Evolutionary conservation across 1,140 invertebrate species (phyloP), one percentile per base, ranked within the genome.

Genomic region (Adelges cooleyi): DNA sequence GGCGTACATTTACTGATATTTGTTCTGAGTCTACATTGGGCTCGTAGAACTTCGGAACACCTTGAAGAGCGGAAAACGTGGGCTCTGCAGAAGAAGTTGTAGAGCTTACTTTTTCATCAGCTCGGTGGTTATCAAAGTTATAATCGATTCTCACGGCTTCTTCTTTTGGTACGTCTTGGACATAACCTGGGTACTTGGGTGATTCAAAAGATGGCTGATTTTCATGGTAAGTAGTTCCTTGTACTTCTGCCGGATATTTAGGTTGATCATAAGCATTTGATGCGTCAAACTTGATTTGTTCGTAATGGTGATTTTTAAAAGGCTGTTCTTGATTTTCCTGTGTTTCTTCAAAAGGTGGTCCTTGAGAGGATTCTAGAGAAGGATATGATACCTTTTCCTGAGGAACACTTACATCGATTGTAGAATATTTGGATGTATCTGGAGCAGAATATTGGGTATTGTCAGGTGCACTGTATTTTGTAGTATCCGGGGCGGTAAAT

Each of bases 31-130:
- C 10, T 27, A 42, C n/a, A 68, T 46, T 29, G 6, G 62, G 36
- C 15, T 65, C 50, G 15, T 69, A 66, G 9, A 53, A 54, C 11
- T 67, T 69, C n/a, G 67, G 68, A 18, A 67, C 46, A 22, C 68
- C 68, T 25, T 69, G 66, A 9, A 69, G 27, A n/a, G 68, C 68
- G 22, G 68, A 65, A 36, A 53, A 69, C 8, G 68, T 49, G 5
- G 68, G 68, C 23, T 69, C 66, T 17, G 42, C 17, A 1, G 54
- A 44, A 11, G 54, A 20, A 5, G 15, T 9, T 4, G 53, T 56
- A 2, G 54, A 59, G 20, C 40, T 46, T 20, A 29, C 38, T 46
- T 42, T 46, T 46, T 59, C 54, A 3, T 59, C 54, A 1, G n/a
- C 46, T 27, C 40, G 54, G 17, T 42, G 54, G 20, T 59, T 59